A percentile compares a stretch with the other conserved stretches of the same genome.
These are phyloP conservation scores for Hippocampus comes DNA, from an alignment of 2,113 vertebrate species.

Conservation along the genomic window DNA sequence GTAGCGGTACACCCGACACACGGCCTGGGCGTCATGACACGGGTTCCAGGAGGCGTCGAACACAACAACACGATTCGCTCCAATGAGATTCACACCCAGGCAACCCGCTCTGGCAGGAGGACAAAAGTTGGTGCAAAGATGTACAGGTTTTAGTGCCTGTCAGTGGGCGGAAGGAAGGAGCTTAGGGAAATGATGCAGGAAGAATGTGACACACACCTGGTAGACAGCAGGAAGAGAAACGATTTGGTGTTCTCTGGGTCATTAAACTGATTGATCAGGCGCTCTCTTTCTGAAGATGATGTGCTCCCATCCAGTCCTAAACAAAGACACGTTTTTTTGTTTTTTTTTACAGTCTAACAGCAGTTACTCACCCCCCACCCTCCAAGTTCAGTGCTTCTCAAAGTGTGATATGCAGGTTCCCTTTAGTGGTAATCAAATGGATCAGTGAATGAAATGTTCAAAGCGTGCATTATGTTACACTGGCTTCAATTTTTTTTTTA, in stretches of 20 bases:
- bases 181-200: neutral
- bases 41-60: slow-evolving; percentile 99
- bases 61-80: slow-evolving; percentile 94
- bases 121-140: neutral
- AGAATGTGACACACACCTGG: slow-evolving; percentile 69
- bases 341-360: slow-evolving; percentile 4
- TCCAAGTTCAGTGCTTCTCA: neutral
- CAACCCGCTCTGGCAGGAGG: slow-evolving; percentile 83
- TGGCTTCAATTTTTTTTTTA: too few relatives aligned
- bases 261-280: slow-evolving; percentile 98
- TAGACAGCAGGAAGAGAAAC: slow-evolving; percentile 94
- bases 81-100: slow-evolving; percentile 94
- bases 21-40: slow-evolving; percentile 95
- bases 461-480: neutral
- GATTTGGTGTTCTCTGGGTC: slow-evolving; percentile 83
- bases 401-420: neutral
- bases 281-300: slow-evolving; percentile 90
- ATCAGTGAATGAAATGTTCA: neutral
- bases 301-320: slow-evolving; percentile 95
- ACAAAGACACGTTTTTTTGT: slow-evolving; percentile 12
- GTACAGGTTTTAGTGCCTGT: neutral
- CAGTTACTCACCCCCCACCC: neutral
- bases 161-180: neutral
- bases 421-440: neutral
- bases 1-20: slow-evolving; percentile 94